Percentiles rank a stretch among this genome's conserved stretches.
phyloP scores from a whole-genome alignment of 2,797 vertebrate species.

The Austrolebias charrua region DNA sequence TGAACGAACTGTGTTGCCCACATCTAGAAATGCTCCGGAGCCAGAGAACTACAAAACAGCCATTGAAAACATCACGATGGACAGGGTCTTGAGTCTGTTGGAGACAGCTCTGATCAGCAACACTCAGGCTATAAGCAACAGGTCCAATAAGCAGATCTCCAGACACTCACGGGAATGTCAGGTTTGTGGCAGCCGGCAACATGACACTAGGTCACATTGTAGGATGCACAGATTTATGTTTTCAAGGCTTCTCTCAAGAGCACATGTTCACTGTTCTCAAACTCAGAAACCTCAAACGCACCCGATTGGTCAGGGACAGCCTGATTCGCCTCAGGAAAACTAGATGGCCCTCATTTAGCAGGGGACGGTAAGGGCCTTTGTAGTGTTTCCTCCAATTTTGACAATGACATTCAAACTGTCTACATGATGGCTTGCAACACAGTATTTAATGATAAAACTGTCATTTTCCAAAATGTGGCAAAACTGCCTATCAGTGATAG shows the following conservation, averaged over 20 bases:
- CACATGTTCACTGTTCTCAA: background rate
- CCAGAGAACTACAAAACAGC: background rate
- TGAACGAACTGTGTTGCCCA: background rate
- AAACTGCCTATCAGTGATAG: no score
- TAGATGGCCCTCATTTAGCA: background rate
- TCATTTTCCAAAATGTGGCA: background rate
- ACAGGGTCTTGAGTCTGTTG: background rate
- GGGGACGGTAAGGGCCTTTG: background rate
- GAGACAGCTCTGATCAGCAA: background rate
- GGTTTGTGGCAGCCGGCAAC: no score
- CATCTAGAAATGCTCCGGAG: background rate
- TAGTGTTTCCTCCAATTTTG: background rate
- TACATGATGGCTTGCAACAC: background rate
- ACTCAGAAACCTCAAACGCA: background rate
- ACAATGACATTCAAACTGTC: background rate
- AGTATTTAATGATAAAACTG: background rate
- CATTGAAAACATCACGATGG: background rate
- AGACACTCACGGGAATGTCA: no score
- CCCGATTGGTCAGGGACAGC: no score
- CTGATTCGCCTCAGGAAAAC: no score
- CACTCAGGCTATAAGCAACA: background rate
- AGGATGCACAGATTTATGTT: constrained; percentile 3
- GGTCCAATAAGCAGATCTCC: background rate
- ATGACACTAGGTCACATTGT: background rate
- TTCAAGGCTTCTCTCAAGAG: background rate